Conservation (phyloP, 2,113 vertebrate species). For the Isichthys henryi region DNA sequence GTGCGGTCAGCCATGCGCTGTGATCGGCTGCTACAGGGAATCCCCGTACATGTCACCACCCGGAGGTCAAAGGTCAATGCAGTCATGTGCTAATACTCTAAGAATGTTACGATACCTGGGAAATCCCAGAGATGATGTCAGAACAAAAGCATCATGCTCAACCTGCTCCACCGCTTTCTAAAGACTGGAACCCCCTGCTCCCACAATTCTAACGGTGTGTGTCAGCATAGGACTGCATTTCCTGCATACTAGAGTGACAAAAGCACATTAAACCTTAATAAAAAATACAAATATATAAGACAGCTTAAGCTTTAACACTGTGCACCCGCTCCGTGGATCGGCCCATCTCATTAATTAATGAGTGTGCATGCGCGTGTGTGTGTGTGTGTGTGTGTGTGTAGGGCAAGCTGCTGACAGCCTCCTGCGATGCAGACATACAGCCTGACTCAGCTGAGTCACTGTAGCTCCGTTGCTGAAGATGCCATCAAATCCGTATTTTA, state of each 20-base stretch:
- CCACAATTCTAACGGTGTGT: neutral
- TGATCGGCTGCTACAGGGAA: neutral
- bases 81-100: neutral
- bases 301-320: neutral
- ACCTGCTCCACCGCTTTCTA: neutral
- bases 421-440: neutral
- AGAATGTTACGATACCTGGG: neutral
- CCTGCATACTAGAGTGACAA: neutral
- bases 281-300: neutral
- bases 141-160: neutral
- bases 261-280: neutral
- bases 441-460: slow-evolving; percentile 26
- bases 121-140: neutral
- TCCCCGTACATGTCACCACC: neutral
- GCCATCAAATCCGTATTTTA: slow-evolving; percentile 43
- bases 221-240: neutral
- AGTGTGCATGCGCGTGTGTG: too few species aligned
- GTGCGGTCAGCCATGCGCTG: neutral
- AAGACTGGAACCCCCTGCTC: neutral
- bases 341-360: slow-evolving; percentile 8
- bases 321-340: neutral
- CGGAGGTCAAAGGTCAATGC: neutral
- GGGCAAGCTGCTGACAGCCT: neutral
- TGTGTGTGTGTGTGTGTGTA: too few species aligned
- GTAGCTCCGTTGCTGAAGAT: slow-evolving; percentile 35